Percentiles rank a stretch among this genome's conserved stretches.
These are phyloP conservation scores for Coenonympha arcania DNA, from an alignment of 2,888 invertebrate species.

Conservation along the genomic window DNA sequence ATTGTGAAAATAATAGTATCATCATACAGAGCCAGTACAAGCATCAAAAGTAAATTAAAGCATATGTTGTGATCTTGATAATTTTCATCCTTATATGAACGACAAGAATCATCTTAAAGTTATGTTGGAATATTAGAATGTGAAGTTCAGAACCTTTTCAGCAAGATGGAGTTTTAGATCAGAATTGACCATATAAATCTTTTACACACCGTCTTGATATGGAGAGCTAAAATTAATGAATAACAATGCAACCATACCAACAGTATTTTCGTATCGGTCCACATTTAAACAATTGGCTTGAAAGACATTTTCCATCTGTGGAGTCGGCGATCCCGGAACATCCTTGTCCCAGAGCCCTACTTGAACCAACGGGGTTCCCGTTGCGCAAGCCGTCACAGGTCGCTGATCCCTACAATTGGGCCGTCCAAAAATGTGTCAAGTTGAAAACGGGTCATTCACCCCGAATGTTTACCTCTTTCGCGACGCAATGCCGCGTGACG, in stretches of 20 bases:
- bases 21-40: not conserved
- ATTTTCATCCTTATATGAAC: not conserved
- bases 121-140: no score
- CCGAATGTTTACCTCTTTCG: slow-evolving; percentile 52
- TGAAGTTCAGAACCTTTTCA: no score
- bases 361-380: slow-evolving; percentile 51
- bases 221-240: no score
- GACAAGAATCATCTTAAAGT: no score
- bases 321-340: slow-evolving; percentile 17
- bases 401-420: slow-evolving; percentile 65
- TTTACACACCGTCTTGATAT: no score
- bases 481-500: slow-evolving; percentile 32
- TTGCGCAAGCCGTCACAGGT: slow-evolving; percentile 63
- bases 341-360: slow-evolving; percentile 39
- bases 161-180: no score
- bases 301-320: not conserved
- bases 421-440: slow-evolving; percentile 73
- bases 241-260: not conserved
- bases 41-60: slow-evolving; percentile 1
- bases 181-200: no score
- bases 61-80: not conserved
- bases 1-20: not conserved
- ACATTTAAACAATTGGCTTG: not conserved
- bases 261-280: not conserved
- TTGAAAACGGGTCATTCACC: slow-evolving; percentile 68